Conservation (phyloP, 1,140 invertebrate species). For the Dendroctonus ponderosae region DNA sequence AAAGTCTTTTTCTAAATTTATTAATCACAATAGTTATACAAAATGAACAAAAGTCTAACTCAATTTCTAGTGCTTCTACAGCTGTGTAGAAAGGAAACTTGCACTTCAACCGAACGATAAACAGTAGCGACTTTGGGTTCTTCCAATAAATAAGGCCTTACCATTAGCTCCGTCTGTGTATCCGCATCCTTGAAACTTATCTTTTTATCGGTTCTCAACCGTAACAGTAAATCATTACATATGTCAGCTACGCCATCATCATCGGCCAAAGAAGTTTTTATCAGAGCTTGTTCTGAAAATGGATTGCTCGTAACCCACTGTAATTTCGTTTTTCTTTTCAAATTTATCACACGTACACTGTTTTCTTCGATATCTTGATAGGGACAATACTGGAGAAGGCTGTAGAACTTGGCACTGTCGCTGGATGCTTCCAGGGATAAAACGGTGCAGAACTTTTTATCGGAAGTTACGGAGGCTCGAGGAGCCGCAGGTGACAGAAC, state of each 20-base stretch:
- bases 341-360: slow-evolving; percentile 27
- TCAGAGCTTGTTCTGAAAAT: slow-evolving; percentile 6
- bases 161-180: slow-evolving; percentile 34
- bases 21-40: too few species aligned
- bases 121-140: slow-evolving; percentile 25
- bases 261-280: slow-evolving; percentile 18
- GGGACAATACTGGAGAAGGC: slow-evolving; percentile 31
- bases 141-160: slow-evolving; percentile 34
- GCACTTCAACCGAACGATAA: slow-evolving; percentile 13
- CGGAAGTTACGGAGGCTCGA: slow-evolving; percentile 20
- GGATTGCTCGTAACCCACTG: slow-evolving; percentile 7
- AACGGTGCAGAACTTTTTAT: slow-evolving; percentile 34
- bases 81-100: slow-evolving; percentile 3
- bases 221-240: slow-evolving; percentile 25
- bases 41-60: too few species aligned
- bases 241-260: slow-evolving; percentile 36
- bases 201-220: slow-evolving; percentile 3
- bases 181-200: slow-evolving; percentile 11
- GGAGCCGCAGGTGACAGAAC: slow-evolving; percentile 20
- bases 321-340: slow-evolving; percentile 34
- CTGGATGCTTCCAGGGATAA: slow-evolving; percentile 29
- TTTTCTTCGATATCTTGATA: slow-evolving; percentile 35
- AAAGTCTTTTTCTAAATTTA: too few species aligned
- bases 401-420: slow-evolving; percentile 32
- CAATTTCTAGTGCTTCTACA: too few species aligned